Base-by-base conservation (phyloP, 2,888 invertebrate species). In the Melolontha melolontha region DNA sequence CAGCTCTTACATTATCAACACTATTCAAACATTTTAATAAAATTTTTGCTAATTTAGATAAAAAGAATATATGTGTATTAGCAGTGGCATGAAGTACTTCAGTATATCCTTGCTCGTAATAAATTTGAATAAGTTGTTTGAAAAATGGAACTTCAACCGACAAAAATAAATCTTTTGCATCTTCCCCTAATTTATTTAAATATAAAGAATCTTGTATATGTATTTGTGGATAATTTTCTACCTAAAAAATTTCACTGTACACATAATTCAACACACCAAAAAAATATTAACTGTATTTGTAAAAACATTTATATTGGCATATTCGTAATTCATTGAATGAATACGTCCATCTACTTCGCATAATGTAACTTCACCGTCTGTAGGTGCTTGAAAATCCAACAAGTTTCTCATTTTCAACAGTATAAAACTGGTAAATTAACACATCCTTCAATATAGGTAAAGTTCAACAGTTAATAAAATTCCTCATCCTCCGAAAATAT, bases 101-200 rank as follows among this genome's bases (percentile, higher is more conserved):
- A 7, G 87, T 77, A 70, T 91, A 87, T 0, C 94, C 94, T 78
- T 91, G 90, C 77, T 93, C 92, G 73, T 91, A 90, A 87, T 91
- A 93, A 0, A 90, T 89, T 78, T 91, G 90, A 0, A 89, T 90
- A 12, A 94, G 86, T 79, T 91, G 90, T 80, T 93, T 93, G 0
- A 92, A 82, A 54, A 92, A 86, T 68, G 91, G 89, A 73, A 93
- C 91, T 72, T 91, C 87, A 0, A 92, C 91, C 69, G 82, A 90
- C 78, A 87, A 85, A 81, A 87, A 90, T 49, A 89, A 79, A 67
- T 85, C 85, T 74, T 83, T 83, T 27, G 84, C 81, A 67, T 87
- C 86, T 40, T 86, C 84, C 76, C 84, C 87, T 77, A 82, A 87
- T 80, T 79, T 87, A 66, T 82, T 84, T 70, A 85, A 87, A 80